Conservation (phyloP, 2,888 invertebrate genomes). For the Aspidiotus destructor region DNA sequence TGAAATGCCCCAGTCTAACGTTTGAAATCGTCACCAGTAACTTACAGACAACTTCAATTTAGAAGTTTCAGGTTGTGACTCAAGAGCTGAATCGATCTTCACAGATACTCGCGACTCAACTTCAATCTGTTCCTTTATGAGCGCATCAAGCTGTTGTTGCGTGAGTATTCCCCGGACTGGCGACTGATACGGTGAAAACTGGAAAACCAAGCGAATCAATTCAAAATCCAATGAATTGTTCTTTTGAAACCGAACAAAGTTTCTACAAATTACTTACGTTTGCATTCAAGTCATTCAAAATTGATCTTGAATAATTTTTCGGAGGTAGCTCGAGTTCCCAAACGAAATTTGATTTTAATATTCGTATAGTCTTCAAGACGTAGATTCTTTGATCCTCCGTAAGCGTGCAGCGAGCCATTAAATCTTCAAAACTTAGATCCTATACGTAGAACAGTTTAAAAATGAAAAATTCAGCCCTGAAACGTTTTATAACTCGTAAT, state of each 20-base stretch:
- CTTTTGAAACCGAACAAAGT: too few relatives aligned
- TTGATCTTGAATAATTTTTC: slow-evolving; percentile 54
- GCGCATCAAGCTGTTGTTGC: slow-evolving; percentile 47
- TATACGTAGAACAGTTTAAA: slow-evolving; percentile 38
- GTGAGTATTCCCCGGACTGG: slow-evolving; percentile 49
- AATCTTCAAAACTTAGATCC: slow-evolving; percentile 55
- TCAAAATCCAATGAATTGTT: too few relatives aligned
- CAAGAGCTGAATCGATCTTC: slow-evolving; percentile 56
- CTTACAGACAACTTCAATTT: slow-evolving; percentile 46
- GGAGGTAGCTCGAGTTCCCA: slow-evolving; percentile 50
- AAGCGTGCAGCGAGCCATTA: slow-evolving; percentile 61
- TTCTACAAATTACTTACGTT: slow-evolving; percentile 34
- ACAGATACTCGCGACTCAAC: slow-evolving; percentile 58
- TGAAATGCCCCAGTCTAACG: too few relatives aligned
- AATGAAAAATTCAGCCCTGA: slow-evolving; percentile 9
- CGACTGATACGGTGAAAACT: slow-evolving; percentile 38
- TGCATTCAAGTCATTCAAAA: slow-evolving; percentile 53
- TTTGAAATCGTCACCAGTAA: slow-evolving; percentile 31
- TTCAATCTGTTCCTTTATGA: slow-evolving; percentile 55
- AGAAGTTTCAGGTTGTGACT: slow-evolving; percentile 41
- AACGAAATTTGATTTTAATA: slow-evolving; percentile 51
- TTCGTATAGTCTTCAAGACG: slow-evolving; percentile 53
- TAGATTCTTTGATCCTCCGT: slow-evolving; percentile 56
- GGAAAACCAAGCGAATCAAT: neutral
- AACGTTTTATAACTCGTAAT: slow-evolving; percentile 19